phyloP scores from a whole-genome alignment of 2,888 invertebrate genomes.

The Blera fallax region DNA sequence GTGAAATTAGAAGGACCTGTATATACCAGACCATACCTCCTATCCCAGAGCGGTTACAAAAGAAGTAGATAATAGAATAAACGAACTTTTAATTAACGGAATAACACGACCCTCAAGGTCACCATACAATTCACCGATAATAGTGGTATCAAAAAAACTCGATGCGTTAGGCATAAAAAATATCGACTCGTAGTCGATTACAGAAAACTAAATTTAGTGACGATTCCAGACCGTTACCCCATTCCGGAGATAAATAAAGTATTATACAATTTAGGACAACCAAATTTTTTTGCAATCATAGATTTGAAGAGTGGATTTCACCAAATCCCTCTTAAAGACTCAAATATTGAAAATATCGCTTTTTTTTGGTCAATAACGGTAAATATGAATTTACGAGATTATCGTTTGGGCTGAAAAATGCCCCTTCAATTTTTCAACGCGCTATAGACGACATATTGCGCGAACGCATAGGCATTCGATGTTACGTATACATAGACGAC shows the following conservation, averaged over 20 bases:
- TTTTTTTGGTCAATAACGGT: neutral
- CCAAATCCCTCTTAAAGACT: neutral
- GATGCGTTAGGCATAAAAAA: neutral
- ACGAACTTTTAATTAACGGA: neutral
- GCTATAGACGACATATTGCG: neutral
- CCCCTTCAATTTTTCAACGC: conserved; percentile 20
- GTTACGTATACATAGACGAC: neutral
- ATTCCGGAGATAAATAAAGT: neutral
- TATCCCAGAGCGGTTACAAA: neutral
- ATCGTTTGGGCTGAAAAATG: conserved; percentile 3
- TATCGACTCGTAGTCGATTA: neutral
- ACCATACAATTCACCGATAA: neutral
- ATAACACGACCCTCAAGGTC: neutral
- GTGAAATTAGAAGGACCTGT: neutral
- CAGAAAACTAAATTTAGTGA: neutral
- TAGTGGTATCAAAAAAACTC: neutral
- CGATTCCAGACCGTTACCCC: neutral
- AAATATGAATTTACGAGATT: neutral
- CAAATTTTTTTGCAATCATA: neutral
- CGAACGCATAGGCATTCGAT: neutral
- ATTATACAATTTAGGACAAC: neutral
- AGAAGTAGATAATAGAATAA: neutral
- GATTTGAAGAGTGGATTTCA: neutral
- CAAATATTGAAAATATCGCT: neutral
- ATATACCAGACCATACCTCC: neutral